Evolutionary conservation across 37 sponge, comb jelly and placozoan genomes (phyloP).

Genomic region (Hexactinellida sp.): DNA sequence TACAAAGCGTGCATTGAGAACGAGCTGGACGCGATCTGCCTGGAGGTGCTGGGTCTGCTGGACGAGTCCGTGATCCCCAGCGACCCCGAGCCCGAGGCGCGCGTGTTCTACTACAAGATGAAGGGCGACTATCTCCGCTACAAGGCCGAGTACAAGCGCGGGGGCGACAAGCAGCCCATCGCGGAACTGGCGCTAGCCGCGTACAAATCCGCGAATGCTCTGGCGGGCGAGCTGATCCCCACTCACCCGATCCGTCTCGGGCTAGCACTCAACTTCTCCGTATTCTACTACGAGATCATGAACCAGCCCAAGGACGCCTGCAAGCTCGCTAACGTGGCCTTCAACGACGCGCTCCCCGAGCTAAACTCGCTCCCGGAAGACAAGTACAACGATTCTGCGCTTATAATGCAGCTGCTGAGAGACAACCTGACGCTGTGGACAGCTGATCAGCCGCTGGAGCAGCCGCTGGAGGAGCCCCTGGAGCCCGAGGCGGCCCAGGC

Average conservation of each 20-base stretch:
- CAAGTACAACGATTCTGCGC: not conserved
- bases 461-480: not conserved
- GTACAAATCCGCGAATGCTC: not conserved
- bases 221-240: not conserved
- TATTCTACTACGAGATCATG: not conserved
- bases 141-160: not conserved
- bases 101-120: slow-evolving; percentile 80
- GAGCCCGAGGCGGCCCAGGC: not conserved
- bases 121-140: slow-evolving; percentile 21
- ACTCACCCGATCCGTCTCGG: not conserved
- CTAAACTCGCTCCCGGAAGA: not conserved
- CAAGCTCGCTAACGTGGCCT: not conserved
- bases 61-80: slow-evolving; percentile 37
- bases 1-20: slow-evolving; percentile 37
- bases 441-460: not conserved
- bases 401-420: not conserved
- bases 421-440: not conserved
- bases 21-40: slow-evolving; percentile 38
- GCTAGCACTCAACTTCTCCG: not conserved
- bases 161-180: not conserved
- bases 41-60: slow-evolving; percentile 35
- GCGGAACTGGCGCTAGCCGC: not conserved
- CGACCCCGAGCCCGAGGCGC: slow-evolving; percentile 29
- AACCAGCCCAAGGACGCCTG: not conserved
- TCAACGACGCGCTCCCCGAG: not conserved